Percentiles rank a stretch among this genome's conserved stretches.
These are phyloP conservation scores for Pluvialis apricaria DNA, from an alignment of 2,113 vertebrate genomes.

Conservation along the genomic window DNA sequence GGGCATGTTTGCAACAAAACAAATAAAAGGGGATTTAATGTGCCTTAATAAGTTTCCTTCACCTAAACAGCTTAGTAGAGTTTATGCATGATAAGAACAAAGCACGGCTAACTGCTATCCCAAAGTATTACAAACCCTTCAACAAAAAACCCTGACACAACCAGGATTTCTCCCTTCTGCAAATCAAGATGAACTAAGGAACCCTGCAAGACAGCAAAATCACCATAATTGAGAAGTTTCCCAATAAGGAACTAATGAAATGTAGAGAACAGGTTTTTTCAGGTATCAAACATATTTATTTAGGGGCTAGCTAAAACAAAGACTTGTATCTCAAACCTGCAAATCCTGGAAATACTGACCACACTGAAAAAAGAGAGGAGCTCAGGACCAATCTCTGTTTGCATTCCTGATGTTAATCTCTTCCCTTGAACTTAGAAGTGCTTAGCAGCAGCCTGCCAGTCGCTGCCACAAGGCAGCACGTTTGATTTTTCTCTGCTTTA, in stretches of 20 bases:
- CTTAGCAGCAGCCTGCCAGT: neutral
- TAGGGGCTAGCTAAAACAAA: neutral
- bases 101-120: neutral
- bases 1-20: neutral
- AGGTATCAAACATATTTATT: neutral
- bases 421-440: neutral
- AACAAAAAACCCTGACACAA: neutral
- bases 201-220: neutral
- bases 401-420: neutral
- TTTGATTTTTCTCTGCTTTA: neutral
- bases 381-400: neutral
- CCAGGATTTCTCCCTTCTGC: neutral
- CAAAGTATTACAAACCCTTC: neutral
- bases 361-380: neutral
- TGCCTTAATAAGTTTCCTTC: neutral
- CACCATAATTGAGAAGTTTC: neutral
- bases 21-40: neutral
- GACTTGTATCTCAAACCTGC: neutral
- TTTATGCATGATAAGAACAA: neutral
- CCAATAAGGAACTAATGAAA: neutral
- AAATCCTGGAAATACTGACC: neutral
- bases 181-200: neutral
- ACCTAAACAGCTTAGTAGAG: neutral
- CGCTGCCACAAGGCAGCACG: neutral
- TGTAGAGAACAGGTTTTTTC: neutral